Conservation (phyloP, 2,797 vertebrate genomes). For the Alcedo quadribrachys region DNA sequence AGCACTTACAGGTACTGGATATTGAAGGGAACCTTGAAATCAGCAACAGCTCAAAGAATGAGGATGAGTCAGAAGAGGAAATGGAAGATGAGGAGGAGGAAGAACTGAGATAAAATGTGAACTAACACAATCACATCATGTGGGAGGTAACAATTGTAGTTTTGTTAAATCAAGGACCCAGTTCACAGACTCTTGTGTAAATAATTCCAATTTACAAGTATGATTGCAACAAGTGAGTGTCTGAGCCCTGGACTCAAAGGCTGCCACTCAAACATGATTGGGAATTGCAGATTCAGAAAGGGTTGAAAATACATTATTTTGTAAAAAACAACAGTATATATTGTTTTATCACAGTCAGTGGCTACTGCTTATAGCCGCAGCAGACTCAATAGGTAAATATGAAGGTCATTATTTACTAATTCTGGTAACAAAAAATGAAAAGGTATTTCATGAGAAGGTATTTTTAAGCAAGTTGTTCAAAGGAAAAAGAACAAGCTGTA, state of each 20-base stretch:
- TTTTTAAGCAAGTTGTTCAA: background rate
- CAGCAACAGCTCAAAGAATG: slow-evolving; percentile 71
- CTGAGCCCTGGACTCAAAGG: background rate
- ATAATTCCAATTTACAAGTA: background rate
- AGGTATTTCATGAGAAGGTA: background rate
- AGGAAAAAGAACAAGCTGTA: background rate
- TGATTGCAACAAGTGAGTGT: background rate
- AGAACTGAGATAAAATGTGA: slow-evolving; percentile 63
- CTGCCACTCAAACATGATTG: background rate
- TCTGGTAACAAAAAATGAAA: background rate
- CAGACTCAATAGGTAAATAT: background rate
- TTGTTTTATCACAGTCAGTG: background rate
- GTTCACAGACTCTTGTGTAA: background rate
- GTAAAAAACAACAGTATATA: background rate
- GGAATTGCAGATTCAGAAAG: background rate
- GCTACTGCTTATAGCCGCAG: background rate
- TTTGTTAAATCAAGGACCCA: background rate
- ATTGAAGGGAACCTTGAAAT: slow-evolving; percentile 85
- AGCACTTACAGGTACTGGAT: slow-evolving; percentile 90
- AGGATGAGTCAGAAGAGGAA: slow-evolving; percentile 71
- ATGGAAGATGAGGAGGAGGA: slow-evolving; percentile 75
- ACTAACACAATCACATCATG: background rate
- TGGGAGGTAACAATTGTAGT: slow-evolving; percentile 26
- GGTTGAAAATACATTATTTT: background rate
- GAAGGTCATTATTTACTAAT: background rate